These are phyloP conservation scores for Panopea generosa DNA, from an alignment of 2,888 invertebrate genomes.

Conservation along the genomic window DNA sequence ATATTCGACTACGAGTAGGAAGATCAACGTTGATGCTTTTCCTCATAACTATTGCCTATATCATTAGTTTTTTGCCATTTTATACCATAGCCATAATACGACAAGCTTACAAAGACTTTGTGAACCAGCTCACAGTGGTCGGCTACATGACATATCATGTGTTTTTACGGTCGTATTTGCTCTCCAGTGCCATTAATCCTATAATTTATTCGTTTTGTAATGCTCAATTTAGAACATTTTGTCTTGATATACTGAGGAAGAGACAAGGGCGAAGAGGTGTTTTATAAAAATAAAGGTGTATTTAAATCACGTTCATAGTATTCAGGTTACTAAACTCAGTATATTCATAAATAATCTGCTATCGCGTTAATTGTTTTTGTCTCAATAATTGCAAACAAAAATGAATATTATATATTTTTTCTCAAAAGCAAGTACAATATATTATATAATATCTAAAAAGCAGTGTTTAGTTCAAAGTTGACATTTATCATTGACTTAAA, in stretches of 20 bases:
- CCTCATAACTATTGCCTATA: slow-evolving; percentile 68
- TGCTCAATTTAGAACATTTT: slow-evolving; percentile 61
- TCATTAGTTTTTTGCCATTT: slow-evolving; percentile 74
- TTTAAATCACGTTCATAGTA: too few species aligned
- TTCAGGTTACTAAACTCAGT: too few species aligned
- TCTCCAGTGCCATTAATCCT: slow-evolving; percentile 76
- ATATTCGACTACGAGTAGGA: slow-evolving; percentile 51
- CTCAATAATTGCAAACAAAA: too few species aligned
- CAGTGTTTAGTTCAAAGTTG: too few species aligned
- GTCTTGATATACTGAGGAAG: slow-evolving; percentile 21
- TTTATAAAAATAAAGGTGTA: too few species aligned
- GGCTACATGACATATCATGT: slow-evolving; percentile 60
- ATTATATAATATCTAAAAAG: too few species aligned
- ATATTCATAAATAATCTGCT: too few species aligned
- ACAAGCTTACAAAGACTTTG: slow-evolving; percentile 54
- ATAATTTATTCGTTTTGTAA: slow-evolving; percentile 74
- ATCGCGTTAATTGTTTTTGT: too few species aligned
- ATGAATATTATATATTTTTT: too few species aligned
- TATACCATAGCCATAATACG: slow-evolving; percentile 67
- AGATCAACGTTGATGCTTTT: slow-evolving; percentile 74
- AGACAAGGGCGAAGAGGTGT: too few species aligned
- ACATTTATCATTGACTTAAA: too few species aligned
- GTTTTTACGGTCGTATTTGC: slow-evolving; percentile 69
- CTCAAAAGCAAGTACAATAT: too few species aligned
- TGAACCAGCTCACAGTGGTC: slow-evolving; percentile 38